These are phyloP conservation scores for Mareca penelope DNA, from an alignment of 2,797 vertebrate species.

Conservation along the genomic window DNA sequence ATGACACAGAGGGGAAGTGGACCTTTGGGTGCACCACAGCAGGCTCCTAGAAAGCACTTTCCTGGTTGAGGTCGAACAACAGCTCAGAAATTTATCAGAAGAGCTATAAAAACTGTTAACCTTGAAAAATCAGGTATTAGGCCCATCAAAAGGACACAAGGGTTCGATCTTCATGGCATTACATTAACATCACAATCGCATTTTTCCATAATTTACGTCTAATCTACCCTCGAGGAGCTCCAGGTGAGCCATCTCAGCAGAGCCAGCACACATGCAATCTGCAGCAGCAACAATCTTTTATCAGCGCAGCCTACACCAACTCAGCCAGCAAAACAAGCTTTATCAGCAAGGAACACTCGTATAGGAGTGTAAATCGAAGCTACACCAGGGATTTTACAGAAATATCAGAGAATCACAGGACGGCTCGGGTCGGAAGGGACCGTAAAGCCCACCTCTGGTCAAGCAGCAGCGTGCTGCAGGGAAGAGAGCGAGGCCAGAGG, in stretches of 20 bases:
- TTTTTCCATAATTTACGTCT: not conserved
- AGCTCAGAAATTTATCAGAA: not conserved
- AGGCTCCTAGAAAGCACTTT: conserved; percentile 24
- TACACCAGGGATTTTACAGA: not conserved
- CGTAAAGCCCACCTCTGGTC: not conserved
- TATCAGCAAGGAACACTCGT: not conserved
- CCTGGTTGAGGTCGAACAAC: not conserved
- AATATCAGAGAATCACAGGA: not conserved
- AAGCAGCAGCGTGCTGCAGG: accelerated
- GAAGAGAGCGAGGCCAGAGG: not conserved
- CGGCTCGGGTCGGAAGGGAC: too few relatives aligned
- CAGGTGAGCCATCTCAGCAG: not conserved
- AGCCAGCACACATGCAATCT: not conserved
- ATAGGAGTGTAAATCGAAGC: not conserved
- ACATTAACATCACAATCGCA: not conserved
- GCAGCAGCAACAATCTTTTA: not conserved
- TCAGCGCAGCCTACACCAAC: not conserved
- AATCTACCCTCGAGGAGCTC: not conserved
- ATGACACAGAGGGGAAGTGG: not conserved
- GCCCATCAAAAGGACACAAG: accelerated
- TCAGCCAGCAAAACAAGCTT: not conserved
- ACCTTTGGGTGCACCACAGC: not conserved
- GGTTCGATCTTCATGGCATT: not conserved
- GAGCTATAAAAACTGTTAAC: conserved; percentile 27
- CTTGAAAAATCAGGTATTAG: not conserved